Base-by-base conservation (phyloP, 1,140 invertebrate genomes). In the Aporrectodea caliginosa region DNA sequence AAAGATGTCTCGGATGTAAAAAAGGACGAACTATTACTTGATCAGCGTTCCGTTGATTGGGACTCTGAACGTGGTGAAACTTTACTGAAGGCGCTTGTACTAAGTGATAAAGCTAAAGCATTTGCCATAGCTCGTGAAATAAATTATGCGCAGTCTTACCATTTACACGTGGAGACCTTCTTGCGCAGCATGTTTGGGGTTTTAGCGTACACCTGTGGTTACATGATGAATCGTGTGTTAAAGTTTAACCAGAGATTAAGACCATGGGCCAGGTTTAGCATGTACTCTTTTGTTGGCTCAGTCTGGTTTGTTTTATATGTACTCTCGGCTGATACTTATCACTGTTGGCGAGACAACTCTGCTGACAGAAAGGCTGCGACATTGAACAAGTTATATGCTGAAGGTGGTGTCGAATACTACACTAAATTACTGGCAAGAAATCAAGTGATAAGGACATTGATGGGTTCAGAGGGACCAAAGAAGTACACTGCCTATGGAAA, bases 121-220 rank as follows among this genome's bases (percentile, higher is more conserved):
- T 95, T 93, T 89, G 93, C 91, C 16, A 91, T 95, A 31, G 93
- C 92, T 75, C 90, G 91, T 79, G 91, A 94, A 88, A 90, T 95
- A 70, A 84, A 92, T 75, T 89, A 90, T 84, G 85, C 89, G 16
- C 87, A 91, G 75, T 91, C 90, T 12, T 85, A 90, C 73, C 89
- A 91, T 81, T 82, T 91, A 90, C 22, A 84, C 90, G 70, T 90
- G 91, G 82, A 90, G 89, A 1, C 73, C 88, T 1, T 90, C 89
- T 83, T 89, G 88, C 78, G 85, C 88, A 78, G 16, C 22, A 85
- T 0, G 85, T 86, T 69, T 83, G 91, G 75, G 82, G 91, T 35
- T 83, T 85, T 72, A 85, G 87, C 1, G 1, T 92, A 91, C 84
- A 88, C 86, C 34, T n/a, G 90, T 6, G 87, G 89, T 6, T 85